Base-by-base conservation (phyloP, 2,888 invertebrate genomes). In the Gerosis bhagava region DNA sequence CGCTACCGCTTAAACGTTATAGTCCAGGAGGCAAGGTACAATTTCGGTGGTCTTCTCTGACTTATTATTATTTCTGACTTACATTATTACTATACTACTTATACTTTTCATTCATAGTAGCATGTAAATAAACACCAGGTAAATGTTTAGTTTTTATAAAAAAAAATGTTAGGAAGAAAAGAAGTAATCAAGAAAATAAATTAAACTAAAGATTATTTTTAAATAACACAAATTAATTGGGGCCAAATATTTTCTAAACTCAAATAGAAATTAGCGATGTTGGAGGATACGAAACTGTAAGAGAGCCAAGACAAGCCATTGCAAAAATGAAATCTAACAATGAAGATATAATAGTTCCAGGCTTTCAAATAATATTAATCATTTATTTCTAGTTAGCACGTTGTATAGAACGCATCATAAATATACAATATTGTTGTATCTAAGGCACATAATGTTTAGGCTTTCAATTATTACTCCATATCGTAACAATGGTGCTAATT, bases 371-470 rank as follows among this genome's bases (percentile, higher is more conserved):
- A 80, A 83, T 5, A 41, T 39, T 46, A 77, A 82, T 76, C 68
- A 73, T 86, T 84, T 81, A 86, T 78, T 78, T 84, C 88, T 87
- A 88, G 77, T 87, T 84, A 83, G 88, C 84, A 88, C 86, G 87
- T 87, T 87, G 86, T 87, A 87, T 86, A 87, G 84, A 87, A 87
- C 86, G 87, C 84, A 83, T 87, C 83, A 77, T 87, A 84, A 83
- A 88, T 89, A 89, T 89, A 89, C 88, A 88, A 89, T 89, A 89
- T 89, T 89, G 89, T 89, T 89, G 87, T 86, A 87, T 89, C 89
- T 89, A 89, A 89, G 89, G 89, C 89, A 89, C 89, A 87, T 89
- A 89, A 89, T 87, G 82, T 89, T 86, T 89, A 89, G 89, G 89
- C 89, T 89, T 86, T 80, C 79, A 80, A 83, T 86, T 73, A 78